Percentiles rank a stretch among this genome's conserved stretches.
phyloP scores from a whole-genome alignment of 2,113 vertebrate genomes.

The Labeo rohita region DNA sequence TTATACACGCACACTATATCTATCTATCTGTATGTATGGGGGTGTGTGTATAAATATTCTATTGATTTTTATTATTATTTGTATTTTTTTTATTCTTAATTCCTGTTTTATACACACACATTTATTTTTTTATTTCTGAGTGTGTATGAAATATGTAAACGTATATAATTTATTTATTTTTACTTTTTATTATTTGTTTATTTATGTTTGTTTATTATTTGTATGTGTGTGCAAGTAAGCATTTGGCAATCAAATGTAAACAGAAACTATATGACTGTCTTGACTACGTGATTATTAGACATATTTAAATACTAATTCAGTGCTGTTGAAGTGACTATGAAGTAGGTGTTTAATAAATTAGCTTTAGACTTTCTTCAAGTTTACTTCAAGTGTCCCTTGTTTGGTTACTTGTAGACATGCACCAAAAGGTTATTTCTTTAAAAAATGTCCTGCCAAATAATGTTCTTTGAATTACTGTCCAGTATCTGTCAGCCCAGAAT shows the following conservation, averaged over 20 bases:
- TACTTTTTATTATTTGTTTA: no score
- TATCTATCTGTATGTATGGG: no score
- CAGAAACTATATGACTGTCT: neutral
- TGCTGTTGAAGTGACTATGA: neutral
- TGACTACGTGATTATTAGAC: neutral
- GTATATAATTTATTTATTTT: no score
- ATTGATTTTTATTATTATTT: no score
- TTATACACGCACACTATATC: no score
- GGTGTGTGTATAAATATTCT: no score
- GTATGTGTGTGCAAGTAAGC: neutral
- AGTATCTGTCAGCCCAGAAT: slow-evolving; percentile 21
- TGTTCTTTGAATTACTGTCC: slow-evolving; percentile 6
- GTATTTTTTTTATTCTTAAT: no score
- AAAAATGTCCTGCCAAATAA: neutral
- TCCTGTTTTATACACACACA: no score
- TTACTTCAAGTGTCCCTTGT: neutral
- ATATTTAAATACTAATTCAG: neutral
- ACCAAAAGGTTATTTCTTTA: neutral
- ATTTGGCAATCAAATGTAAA: neutral
- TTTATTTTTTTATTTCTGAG: no score
- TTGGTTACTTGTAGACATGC: neutral
- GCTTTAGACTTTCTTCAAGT: neutral
- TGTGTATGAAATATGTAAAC: no score
- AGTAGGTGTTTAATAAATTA: neutral
- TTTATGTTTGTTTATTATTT: no score